Conservation (phyloP, 2,888 invertebrate genomes). For the Clivina fossor region DNA sequence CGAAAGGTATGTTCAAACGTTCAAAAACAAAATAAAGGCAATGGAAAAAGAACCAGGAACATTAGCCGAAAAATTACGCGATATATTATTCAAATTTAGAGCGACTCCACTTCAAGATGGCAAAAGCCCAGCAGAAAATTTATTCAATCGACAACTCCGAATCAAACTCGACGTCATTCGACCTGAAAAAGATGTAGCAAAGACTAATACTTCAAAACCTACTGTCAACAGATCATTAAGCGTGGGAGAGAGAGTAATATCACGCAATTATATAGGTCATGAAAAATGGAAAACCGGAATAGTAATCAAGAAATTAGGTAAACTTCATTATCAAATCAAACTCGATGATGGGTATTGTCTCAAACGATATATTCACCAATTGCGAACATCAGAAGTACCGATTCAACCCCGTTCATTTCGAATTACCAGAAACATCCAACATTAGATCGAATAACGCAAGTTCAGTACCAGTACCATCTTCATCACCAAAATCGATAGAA, state of each 20-base stretch:
- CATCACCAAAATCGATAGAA: background rate
- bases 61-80: background rate
- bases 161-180: background rate
- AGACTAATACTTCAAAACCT: background rate
- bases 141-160: background rate
- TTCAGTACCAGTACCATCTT: background rate
- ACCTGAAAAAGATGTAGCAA: background rate
- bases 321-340: background rate
- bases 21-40: constrained; percentile 2
- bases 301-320: background rate
- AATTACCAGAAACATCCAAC: too few species aligned
- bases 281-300: background rate
- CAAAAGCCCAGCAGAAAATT: background rate
- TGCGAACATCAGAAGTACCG: background rate
- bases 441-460: constrained; percentile 3
- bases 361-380: background rate
- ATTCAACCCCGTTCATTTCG: too few species aligned
- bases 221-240: constrained; percentile 4
- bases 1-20: background rate
- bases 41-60: constrained; percentile 2
- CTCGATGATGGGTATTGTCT: background rate
- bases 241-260: constrained; percentile 4
- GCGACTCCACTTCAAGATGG: constrained; percentile 1
- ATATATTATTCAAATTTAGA: background rate
- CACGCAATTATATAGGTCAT: constrained; percentile 5